Percentiles rank a stretch among this genome's conserved stretches.
phyloP scores from a whole-genome alignment of 1,140 invertebrate genomes.

The Drosophila suzukii region DNA sequence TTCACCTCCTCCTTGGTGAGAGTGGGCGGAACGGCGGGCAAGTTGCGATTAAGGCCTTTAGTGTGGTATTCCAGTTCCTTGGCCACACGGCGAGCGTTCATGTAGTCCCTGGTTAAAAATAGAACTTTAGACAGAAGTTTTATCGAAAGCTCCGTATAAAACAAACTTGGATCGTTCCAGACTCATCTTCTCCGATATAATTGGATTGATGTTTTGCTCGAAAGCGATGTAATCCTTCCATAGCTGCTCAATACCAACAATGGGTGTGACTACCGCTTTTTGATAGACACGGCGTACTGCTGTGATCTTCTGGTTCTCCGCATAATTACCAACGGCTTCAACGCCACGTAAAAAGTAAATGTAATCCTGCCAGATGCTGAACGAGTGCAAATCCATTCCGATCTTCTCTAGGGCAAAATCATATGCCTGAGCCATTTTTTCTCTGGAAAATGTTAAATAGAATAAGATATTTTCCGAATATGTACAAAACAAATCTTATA shows the following conservation, averaged over 20 bases:
- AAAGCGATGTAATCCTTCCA: constrained; percentile 99
- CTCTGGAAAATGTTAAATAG: constrained; percentile 86
- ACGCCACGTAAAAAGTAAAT: constrained; percentile 98
- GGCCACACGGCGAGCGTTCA: constrained; percentile 98
- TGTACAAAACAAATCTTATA: too few relatives aligned
- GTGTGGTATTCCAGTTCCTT: constrained; percentile 98
- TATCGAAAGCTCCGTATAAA: not conserved
- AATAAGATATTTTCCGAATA: not conserved
- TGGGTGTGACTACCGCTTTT: constrained; percentile 97
- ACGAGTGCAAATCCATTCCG: constrained; percentile 98
- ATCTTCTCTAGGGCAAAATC: constrained; percentile 99
- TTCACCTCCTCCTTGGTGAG: constrained; percentile 96
- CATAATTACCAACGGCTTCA: constrained; percentile 98
- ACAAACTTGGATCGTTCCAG: constrained; percentile 85
- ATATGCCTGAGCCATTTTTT: constrained; percentile 99
- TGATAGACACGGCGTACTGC: constrained; percentile 99
- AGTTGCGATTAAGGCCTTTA: constrained; percentile 96
- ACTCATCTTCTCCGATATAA: constrained; percentile 91
- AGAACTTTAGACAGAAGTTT: not conserved
- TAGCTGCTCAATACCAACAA: constrained; percentile 98
- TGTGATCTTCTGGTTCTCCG: constrained; percentile 99
- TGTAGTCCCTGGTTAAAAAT: constrained; percentile 91
- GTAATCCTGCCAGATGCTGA: constrained; percentile 98
- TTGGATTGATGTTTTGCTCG: constrained; percentile 97
- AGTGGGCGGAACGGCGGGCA: constrained; percentile 96